Evolutionary conservation across 2,888 invertebrate genomes (phyloP).

Genomic region (Campoplex nolae): DNA sequence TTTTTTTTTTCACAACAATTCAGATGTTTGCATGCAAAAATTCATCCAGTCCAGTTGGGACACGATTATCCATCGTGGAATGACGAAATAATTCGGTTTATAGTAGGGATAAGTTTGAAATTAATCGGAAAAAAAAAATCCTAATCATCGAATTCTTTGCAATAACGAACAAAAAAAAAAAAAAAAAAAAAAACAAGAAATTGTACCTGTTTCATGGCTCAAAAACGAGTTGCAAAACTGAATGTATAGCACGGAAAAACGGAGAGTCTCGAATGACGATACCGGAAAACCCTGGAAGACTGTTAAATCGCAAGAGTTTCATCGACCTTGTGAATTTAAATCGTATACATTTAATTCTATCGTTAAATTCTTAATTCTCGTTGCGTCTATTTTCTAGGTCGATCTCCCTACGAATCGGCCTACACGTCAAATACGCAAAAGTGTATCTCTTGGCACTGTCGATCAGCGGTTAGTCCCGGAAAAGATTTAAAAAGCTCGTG

Average conservation of each 20-base stretch:
- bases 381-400: conserved; percentile 34
- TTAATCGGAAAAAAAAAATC: too few relatives aligned
- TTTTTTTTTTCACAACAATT: neutral
- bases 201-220: neutral
- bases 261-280: conserved; percentile 5
- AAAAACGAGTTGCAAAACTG: neutral
- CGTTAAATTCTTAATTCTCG: conserved; percentile 48
- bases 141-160: too few relatives aligned
- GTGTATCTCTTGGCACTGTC: neutral
- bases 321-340: conserved; percentile 52
- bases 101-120: too few relatives aligned
- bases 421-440: neutral
- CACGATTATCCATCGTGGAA: too few relatives aligned
- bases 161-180: too few relatives aligned
- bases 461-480: neutral
- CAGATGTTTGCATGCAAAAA: neutral
- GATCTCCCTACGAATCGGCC: neutral
- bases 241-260: neutral
- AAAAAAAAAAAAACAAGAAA: too few relatives aligned
- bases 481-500: neutral
- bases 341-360: conserved; percentile 26
- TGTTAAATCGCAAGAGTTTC: conserved; percentile 23
- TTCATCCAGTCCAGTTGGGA: too few relatives aligned
- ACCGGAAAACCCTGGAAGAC: conserved; percentile 49
- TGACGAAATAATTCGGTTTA: too few relatives aligned